phyloP scores from a whole-genome alignment of 1,140 invertebrate genomes.

The Pristionchus pacificus region DNA sequence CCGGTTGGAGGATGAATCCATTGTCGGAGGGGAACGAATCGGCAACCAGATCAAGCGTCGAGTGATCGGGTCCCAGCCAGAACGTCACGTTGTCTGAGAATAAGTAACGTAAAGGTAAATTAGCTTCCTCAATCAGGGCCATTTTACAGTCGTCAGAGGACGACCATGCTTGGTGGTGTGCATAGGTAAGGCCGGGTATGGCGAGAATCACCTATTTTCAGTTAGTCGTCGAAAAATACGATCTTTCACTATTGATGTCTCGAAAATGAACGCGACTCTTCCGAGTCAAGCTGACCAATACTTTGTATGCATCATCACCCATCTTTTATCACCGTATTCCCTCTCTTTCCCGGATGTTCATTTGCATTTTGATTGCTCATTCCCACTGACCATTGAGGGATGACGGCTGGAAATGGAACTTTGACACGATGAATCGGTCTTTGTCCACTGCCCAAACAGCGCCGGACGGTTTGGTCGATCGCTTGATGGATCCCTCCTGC shows the following conservation, averaged over 20 bases:
- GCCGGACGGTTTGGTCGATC: constrained; percentile 43
- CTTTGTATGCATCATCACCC: too few relatives aligned
- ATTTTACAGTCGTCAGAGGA: too few relatives aligned
- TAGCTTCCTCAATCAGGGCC: constrained; percentile 9
- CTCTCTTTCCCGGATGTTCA: too few relatives aligned
- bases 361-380: constrained; percentile 12
- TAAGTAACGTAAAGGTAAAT: too few relatives aligned
- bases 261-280: too few relatives aligned
- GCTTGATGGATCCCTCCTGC: constrained; percentile 14
- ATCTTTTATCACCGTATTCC: too few relatives aligned
- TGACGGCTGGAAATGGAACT: constrained; percentile 50
- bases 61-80: constrained; percentile 48
- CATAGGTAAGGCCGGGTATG: too few relatives aligned
- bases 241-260: too few relatives aligned
- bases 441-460: constrained; percentile 55
- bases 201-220: too few relatives aligned
- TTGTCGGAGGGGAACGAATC: constrained; percentile 49
- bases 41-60: constrained; percentile 34
- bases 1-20: constrained; percentile 48
- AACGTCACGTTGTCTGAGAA: constrained; percentile 56
- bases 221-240: too few relatives aligned
- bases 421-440: constrained; percentile 47
- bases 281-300: too few relatives aligned
- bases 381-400: constrained; percentile 31
- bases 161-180: too few relatives aligned